Conservation (phyloP, 2,888 invertebrate species). For the Caenorhabditis afra region DNA sequence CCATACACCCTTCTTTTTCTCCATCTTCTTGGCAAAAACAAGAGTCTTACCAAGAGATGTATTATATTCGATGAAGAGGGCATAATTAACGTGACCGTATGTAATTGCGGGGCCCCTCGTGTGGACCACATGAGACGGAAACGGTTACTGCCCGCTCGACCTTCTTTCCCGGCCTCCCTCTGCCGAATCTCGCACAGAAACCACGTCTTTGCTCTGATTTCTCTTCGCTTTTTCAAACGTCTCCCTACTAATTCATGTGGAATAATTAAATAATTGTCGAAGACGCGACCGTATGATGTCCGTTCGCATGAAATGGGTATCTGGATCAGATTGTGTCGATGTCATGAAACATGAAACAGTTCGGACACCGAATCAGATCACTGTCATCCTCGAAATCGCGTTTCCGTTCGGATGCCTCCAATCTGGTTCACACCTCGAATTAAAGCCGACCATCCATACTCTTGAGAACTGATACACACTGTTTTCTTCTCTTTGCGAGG, state of each 20-base stretch:
- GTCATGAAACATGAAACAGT: constrained; percentile 18
- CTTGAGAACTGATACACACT: constrained; percentile 17
- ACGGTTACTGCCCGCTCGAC: constrained; percentile 1
- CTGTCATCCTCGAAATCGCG: background rate
- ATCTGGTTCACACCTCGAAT: constrained; percentile 19
- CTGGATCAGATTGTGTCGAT: constrained; percentile 18
- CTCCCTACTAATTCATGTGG: constrained; percentile 39
- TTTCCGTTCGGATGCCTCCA: background rate
- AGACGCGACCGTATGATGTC: constrained; percentile 21
- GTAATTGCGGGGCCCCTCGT: background rate
- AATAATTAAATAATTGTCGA: constrained; percentile 51
- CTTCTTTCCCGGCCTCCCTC: constrained; percentile 12
- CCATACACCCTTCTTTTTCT: background rate
- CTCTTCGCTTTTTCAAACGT: constrained; percentile 8
- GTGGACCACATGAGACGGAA: background rate
- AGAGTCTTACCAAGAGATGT: background rate
- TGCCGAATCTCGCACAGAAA: constrained; percentile 1
- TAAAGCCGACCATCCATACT: background rate
- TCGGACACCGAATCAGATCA: constrained; percentile 10
- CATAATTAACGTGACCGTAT: background rate
- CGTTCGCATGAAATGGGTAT: constrained; percentile 38
- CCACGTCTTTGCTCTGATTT: constrained; percentile 29
- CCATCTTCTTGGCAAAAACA: background rate
- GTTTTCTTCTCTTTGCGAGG: constrained; percentile 12
- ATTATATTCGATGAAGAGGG: no score